Evolutionary conservation across 2,888 invertebrate genomes (phyloP).

Genomic region (Drosophila subquinaria): DNA sequence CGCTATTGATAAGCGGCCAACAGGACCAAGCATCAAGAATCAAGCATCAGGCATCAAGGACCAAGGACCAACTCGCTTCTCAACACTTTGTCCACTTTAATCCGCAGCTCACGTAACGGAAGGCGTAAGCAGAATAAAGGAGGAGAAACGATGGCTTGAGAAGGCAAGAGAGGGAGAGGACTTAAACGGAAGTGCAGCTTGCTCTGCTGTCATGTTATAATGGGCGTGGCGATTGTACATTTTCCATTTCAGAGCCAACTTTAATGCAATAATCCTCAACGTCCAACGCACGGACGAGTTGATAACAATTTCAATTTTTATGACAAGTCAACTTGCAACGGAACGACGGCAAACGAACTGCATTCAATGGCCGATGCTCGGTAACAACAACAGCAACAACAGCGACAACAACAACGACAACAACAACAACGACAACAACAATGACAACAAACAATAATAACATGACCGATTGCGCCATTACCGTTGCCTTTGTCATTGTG

Average conservation of each 20-base stretch:
- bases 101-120: constrained; percentile 49
- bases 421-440: constrained; percentile 30
- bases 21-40: background rate
- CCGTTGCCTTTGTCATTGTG: constrained; percentile 39
- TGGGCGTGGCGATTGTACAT: constrained; percentile 51
- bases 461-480: constrained; percentile 75
- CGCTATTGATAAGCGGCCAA: constrained; percentile 47
- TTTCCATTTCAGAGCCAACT: constrained; percentile 69
- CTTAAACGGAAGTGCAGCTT: constrained; percentile 43
- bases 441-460: constrained; percentile 59
- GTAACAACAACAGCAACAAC: constrained; percentile 21
- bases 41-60: constrained; percentile 2
- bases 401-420: constrained; percentile 31
- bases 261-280: constrained; percentile 81
- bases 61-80: constrained; percentile 14
- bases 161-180: background rate
- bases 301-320: constrained; percentile 82
- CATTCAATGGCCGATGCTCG: constrained; percentile 21
- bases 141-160: background rate
- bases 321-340: constrained; percentile 75
- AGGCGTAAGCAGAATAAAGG: background rate
- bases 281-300: constrained; percentile 80
- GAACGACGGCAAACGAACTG: constrained; percentile 59
- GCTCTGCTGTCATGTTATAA: constrained; percentile 55
- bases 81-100: constrained; percentile 60